phyloP scores from a whole-genome alignment of 2,113 vertebrate genomes.

The Drymodes brunneopygia region DNA sequence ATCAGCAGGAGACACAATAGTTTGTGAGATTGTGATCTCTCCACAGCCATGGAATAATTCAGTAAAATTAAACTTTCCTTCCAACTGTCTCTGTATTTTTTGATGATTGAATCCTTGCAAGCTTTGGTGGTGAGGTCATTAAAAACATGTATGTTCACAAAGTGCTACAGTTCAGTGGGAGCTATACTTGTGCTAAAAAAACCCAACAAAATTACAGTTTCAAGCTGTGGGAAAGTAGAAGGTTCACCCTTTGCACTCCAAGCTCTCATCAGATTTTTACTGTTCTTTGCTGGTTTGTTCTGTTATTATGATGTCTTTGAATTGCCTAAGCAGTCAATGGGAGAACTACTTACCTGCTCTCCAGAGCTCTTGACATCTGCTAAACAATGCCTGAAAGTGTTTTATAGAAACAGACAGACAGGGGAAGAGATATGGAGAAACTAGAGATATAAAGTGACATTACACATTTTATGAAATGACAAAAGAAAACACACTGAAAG shows the following conservation, averaged over 20 bases:
- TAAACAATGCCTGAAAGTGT: background rate
- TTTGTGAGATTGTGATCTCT: background rate
- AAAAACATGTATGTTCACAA: background rate
- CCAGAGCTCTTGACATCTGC: slow-evolving; percentile 1
- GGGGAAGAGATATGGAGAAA: background rate
- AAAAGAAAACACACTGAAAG: background rate
- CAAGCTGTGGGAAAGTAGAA: background rate
- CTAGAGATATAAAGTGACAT: slow-evolving; percentile 12
- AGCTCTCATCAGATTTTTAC: background rate
- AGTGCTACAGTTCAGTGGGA: background rate
- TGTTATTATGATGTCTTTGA: background rate
- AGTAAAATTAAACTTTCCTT: background rate
- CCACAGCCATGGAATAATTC: background rate
- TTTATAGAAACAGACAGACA: slow-evolving; percentile 16
- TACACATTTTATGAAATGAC: background rate
- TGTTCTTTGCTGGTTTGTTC: background rate
- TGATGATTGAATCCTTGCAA: background rate
- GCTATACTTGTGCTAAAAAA: background rate
- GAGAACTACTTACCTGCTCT: background rate
- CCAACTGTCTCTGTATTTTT: background rate
- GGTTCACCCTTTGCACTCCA: background rate
- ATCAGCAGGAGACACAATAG: background rate
- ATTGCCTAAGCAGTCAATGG: background rate
- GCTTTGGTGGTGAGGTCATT: background rate
- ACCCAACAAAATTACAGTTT: background rate